A percentile compares a stretch with the other conserved stretches of the same genome.
phyloP scores from a whole-genome alignment of 2,113 vertebrate genomes.

The Petromus typicus region DNA sequence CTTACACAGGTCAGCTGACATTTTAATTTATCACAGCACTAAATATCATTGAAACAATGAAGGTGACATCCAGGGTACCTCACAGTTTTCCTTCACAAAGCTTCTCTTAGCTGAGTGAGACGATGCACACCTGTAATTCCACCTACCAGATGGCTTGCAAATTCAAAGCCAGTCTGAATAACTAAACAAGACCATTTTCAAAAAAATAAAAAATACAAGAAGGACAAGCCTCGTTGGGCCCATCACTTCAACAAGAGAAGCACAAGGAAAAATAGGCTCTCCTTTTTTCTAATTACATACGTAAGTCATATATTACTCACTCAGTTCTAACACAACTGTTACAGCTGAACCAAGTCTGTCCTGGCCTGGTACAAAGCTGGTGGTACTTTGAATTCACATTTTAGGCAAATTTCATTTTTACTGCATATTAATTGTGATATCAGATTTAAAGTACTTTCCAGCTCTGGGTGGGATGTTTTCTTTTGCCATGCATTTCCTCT shows the following conservation, averaged over 20 bases:
- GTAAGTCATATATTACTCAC: slow-evolving; percentile 2
- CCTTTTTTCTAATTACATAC: not conserved
- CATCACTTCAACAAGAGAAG: not conserved
- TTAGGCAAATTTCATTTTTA: slow-evolving; percentile 69
- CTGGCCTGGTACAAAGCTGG: slow-evolving; percentile 36
- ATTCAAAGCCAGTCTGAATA: no score
- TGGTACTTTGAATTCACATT: slow-evolving; percentile 71
- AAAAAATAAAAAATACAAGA: not conserved
- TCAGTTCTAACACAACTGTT: slow-evolving; percentile 30
- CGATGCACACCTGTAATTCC: not conserved
- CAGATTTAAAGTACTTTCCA: slow-evolving; percentile 67
- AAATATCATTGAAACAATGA: slow-evolving; percentile 13
- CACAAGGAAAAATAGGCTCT: not conserved
- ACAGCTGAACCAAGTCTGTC: slow-evolving; percentile 14
- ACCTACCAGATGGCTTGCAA: not conserved
- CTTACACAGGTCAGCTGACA: not conserved
- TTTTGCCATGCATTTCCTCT: not conserved
- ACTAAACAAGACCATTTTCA: not conserved
- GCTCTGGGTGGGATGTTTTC: not conserved
- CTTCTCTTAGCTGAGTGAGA: not conserved
- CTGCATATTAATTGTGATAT: slow-evolving; percentile 59
- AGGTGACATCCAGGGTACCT: not conserved
- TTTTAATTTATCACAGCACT: not conserved
- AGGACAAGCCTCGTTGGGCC: not conserved
- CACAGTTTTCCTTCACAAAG: not conserved